phyloP scores from a whole-genome alignment of 2,888 invertebrate genomes.

The Pachydiplax longipennis region DNA sequence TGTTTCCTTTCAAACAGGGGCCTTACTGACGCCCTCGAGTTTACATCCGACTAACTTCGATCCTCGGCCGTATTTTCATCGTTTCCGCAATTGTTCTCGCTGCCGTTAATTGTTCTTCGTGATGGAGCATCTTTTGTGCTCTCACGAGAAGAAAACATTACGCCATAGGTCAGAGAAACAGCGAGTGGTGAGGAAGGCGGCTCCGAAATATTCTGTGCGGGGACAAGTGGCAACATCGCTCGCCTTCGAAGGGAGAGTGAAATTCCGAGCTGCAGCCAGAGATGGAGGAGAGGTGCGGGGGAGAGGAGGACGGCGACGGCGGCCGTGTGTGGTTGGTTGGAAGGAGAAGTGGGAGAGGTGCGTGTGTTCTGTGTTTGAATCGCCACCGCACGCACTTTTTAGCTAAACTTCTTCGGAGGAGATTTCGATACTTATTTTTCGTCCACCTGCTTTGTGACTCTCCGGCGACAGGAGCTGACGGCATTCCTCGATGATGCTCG shows the following conservation, averaged over 20 bases:
- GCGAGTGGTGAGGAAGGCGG: neutral
- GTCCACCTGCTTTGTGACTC: neutral
- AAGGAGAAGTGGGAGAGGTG: neutral
- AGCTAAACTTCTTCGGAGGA: neutral
- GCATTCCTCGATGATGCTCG: neutral
- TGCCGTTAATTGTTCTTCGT: neutral
- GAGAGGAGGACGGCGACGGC: neutral
- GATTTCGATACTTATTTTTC: neutral
- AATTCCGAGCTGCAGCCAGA: neutral
- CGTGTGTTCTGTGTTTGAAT: neutral
- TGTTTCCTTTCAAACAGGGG: too few species aligned
- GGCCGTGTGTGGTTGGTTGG: neutral
- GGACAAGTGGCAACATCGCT: constrained; percentile 56
- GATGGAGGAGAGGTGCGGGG: neutral
- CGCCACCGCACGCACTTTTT: neutral
- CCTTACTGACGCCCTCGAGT: too few species aligned
- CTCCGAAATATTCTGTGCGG: neutral
- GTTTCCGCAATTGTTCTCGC: neutral
- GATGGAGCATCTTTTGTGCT: neutral
- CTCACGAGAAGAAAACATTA: neutral
- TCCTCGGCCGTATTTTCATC: too few species aligned
- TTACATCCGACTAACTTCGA: too few species aligned
- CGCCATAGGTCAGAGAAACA: neutral
- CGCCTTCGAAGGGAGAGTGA: constrained; percentile 52
- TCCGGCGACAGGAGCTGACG: neutral